Evolutionary conservation across 2,797 vertebrate genomes (phyloP).

Genomic region (Acipenser oxyrinchus): DNA sequence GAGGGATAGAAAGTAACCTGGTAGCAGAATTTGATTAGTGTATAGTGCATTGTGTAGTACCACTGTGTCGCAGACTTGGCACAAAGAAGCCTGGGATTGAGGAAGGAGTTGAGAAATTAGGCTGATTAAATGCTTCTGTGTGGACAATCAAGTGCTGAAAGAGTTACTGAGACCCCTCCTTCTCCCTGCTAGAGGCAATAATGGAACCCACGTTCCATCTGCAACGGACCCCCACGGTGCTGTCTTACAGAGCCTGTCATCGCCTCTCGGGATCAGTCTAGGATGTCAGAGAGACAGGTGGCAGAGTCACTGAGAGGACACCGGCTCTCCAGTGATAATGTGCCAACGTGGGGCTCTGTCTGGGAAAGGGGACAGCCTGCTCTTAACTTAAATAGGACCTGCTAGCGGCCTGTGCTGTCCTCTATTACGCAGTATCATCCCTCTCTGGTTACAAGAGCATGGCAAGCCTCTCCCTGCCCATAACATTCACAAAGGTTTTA

Average conservation of each 20-base stretch:
- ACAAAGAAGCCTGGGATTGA: too few species aligned
- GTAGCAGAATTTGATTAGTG: too few species aligned
- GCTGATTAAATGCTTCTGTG: neutral
- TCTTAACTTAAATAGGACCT: conserved; percentile 11
- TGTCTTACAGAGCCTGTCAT: conserved; percentile 44
- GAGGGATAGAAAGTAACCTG: too few species aligned
- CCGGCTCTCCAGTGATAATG: conserved; percentile 20
- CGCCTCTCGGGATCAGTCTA: conserved; percentile 42
- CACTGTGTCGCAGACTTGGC: too few species aligned
- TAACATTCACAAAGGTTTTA: neutral
- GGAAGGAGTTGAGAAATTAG: too few species aligned
- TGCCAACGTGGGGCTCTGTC: too few species aligned
- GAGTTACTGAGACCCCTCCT: conserved; percentile 19
- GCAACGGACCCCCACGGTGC: neutral
- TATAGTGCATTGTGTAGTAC: too few species aligned
- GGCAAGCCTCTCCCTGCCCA: neutral
- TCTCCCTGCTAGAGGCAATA: conserved; percentile 40
- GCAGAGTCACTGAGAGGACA: conserved; percentile 20
- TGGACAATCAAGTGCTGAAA: conserved; percentile 3
- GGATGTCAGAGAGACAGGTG: conserved; percentile 46
- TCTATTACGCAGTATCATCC: neutral
- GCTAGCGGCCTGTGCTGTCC: neutral
- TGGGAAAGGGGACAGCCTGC: too few species aligned
- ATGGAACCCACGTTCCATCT: conserved; percentile 34
- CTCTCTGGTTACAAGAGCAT: conserved; percentile 5